These are phyloP conservation scores for Leucoraja erinaceus DNA, from an alignment of 2,113 vertebrate genomes.

Conservation along the genomic window DNA sequence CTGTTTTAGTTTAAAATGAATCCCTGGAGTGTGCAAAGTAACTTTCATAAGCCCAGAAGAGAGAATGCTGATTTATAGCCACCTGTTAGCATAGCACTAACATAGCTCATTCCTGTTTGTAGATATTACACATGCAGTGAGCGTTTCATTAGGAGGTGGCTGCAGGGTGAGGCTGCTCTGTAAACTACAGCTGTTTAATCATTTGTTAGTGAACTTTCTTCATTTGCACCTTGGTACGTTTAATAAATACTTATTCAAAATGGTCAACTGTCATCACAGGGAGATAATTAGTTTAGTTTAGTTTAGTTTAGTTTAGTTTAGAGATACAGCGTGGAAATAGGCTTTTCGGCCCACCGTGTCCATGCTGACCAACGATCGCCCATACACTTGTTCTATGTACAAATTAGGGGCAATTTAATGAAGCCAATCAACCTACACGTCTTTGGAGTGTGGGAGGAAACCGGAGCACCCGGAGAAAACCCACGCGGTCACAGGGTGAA, in stretches of 20 bases:
- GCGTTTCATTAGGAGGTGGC: conserved; percentile 62
- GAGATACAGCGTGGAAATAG: too few species aligned
- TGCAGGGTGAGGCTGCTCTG: conserved; percentile 52
- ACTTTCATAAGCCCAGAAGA: conserved; percentile 54
- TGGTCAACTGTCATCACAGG: conserved; percentile 7
- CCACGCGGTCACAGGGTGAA: too few species aligned
- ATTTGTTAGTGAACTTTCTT: conserved; percentile 42
- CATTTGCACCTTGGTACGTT: neutral
- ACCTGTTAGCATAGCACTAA: conserved; percentile 53
- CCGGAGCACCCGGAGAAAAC: too few species aligned
- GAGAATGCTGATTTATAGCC: conserved; percentile 52
- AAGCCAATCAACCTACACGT: too few species aligned
- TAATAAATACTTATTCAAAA: neutral
- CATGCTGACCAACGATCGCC: too few species aligned
- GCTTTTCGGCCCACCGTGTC: too few species aligned
- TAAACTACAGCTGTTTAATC: conserved; percentile 72
- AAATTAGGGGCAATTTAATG: too few species aligned
- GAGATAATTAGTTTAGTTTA: too few species aligned
- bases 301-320: too few species aligned
- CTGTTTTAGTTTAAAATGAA: conserved; percentile 60
- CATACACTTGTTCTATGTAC: too few species aligned
- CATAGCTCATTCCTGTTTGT: conserved; percentile 48
- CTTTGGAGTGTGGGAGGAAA: too few species aligned
- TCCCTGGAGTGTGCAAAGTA: conserved; percentile 52
- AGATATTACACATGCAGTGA: conserved; percentile 51